phyloP scores from a whole-genome alignment of 2,797 vertebrate species.

The Micromesistius poutassou region DNA sequence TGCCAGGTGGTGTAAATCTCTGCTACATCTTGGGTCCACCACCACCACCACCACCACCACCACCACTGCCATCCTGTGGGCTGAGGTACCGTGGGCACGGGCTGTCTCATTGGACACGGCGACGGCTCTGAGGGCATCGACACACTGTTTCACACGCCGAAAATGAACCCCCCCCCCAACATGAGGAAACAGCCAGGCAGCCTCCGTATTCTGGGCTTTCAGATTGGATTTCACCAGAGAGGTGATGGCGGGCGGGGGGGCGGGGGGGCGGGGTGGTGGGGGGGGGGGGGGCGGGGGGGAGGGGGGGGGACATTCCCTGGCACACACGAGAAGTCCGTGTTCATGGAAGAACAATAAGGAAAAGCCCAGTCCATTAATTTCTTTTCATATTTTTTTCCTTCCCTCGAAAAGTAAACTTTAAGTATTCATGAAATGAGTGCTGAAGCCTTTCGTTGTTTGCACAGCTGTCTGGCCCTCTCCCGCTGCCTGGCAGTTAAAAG shows the following conservation, averaged over 20 bases:
- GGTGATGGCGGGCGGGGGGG: not conserved
- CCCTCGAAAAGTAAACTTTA: conserved; percentile 70
- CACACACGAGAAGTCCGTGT: conserved; percentile 51
- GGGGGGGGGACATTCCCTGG: conserved; percentile 31
- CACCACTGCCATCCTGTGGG: not conserved
- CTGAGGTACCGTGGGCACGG: conserved; percentile 17
- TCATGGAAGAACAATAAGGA: conserved; percentile 66
- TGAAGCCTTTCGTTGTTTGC: conserved; percentile 75
- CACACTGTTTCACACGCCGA: conserved; percentile 30
- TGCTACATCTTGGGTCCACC: too few species aligned
- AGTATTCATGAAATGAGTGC: conserved; percentile 74
- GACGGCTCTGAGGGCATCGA: conserved; percentile 27
- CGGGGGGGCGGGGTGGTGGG: not conserved
- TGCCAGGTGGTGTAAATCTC: too few species aligned
- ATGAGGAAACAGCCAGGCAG: conserved; percentile 23
- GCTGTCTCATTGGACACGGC: conserved; percentile 45
- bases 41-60: too few species aligned
- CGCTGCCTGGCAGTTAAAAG: conserved; percentile 65
- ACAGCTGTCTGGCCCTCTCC: conserved; percentile 69
- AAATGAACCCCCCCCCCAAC: conserved; percentile 51
- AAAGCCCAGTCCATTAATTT: conserved; percentile 70
- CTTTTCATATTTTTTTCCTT: conserved; percentile 16
- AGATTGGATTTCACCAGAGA: conserved; percentile 55
- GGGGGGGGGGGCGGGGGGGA: not conserved
- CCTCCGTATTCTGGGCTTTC: conserved; percentile 46